Base-by-base conservation (phyloP, 1,140 invertebrate species). In the Brachionus plicatilis region DNA sequence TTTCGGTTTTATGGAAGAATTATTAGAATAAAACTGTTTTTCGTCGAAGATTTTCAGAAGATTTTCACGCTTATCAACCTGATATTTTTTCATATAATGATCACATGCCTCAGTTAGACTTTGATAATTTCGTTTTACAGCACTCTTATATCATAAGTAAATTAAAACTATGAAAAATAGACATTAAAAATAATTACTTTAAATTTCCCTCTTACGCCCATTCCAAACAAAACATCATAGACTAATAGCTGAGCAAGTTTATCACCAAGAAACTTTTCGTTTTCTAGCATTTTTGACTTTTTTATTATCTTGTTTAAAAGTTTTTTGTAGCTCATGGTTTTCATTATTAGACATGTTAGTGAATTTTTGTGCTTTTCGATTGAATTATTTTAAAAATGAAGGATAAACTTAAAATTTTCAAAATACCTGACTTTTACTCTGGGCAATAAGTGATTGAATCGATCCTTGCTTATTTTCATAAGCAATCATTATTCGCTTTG, bases 201-300 rank as follows among this genome's bases (percentile, higher is more conserved):
- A 20, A 82, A 82, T 29, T 82, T 82, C 20, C 79, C 79, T 60
- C 79, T 43, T 20, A 82, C 79, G 20, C 79, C 79, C 79, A 82
- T 82, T 29, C 79, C 79, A 27, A 82, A 82, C 43, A 82, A 82
- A 12, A 82, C 79, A 29, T 82, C 79, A 68, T 82, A 82, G n/a
- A 82, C 79, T 14, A 82, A 68, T n/a, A 82, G 41, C n/a, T 82
- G 53, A 9, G 79, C 79, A 12, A 82, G 33, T 43, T 68, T 65
- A 12, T 82, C 79, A 12, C 79, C 79, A 7, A 82, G 9, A 47
- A 82, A 82, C 20, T 82, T 82, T 43, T 82, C 79, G 11, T 68
- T 60, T 65, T 82, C 79, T 9, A 82, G 53, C 41, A 82, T 65
- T 65, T 82, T 82, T 11, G 79, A 82, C 9, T 33, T 37, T 68